phyloP scores from a whole-genome alignment of 1,140 invertebrate genomes.

The Lethrus apterus region DNA sequence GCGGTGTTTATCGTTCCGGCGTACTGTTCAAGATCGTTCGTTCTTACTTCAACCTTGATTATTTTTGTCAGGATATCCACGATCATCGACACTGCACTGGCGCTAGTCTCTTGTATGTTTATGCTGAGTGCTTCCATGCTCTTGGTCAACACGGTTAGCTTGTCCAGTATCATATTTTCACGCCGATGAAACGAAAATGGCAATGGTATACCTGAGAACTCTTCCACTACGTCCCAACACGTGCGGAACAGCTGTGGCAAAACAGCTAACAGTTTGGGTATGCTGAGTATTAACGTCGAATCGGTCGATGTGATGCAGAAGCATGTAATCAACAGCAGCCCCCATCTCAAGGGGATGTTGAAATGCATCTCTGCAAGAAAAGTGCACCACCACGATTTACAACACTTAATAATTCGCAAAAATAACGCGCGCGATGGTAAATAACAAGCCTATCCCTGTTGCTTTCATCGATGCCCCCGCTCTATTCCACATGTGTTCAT shows the following conservation, averaged over 20 bases:
- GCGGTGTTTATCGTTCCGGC: background rate
- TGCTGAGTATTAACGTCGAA: too few relatives aligned
- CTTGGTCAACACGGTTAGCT: background rate
- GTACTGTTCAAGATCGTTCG: slow-evolving; percentile 3
- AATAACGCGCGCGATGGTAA: too few relatives aligned
- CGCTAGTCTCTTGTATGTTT: background rate
- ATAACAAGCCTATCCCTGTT: too few relatives aligned
- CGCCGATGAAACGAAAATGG: background rate
- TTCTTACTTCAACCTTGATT: slow-evolving; percentile 3
- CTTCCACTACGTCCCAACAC: background rate
- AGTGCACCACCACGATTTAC: too few relatives aligned
- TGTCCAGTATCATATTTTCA: background rate
- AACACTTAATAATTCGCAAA: too few relatives aligned
- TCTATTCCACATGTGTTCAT: too few relatives aligned
- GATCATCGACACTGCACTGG: background rate
- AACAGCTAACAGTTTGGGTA: too few relatives aligned
- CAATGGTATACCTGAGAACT: background rate
- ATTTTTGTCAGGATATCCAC: background rate
- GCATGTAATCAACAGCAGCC: background rate
- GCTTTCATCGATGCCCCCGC: too few relatives aligned
- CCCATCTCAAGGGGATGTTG: background rate
- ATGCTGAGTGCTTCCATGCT: background rate
- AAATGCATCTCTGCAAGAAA: slow-evolving; percentile 6
- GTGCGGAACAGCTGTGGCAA: too few relatives aligned
- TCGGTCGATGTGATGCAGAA: background rate